Evolutionary conservation across 2,888 invertebrate genomes (phyloP).

Genomic region (Drosophila fungiperda): DNA sequence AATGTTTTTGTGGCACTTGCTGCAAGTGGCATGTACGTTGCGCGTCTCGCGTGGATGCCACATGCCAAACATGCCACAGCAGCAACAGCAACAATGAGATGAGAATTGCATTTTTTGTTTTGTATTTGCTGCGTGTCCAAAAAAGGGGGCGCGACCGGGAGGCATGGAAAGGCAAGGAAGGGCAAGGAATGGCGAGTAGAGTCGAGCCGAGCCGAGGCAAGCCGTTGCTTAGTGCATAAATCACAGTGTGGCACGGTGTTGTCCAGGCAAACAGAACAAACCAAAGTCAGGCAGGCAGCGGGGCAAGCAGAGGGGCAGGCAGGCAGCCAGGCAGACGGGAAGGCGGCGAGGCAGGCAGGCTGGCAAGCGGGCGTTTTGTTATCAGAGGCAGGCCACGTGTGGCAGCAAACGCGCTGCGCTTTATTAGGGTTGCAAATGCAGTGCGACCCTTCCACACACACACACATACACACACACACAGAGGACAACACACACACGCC

Average conservation of each 20-base stretch:
- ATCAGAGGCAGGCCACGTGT: conserved; percentile 71
- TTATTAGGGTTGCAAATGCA: conserved; percentile 77
- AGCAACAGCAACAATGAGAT: conserved; percentile 38
- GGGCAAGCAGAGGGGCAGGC: conserved; percentile 6
- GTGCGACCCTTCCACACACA: conserved; percentile 50
- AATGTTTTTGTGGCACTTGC: conserved; percentile 61
- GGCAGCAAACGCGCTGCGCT: conserved; percentile 47
- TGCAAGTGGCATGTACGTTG: conserved; percentile 55
- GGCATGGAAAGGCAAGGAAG: conserved; percentile 6
- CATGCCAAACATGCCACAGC: conserved; percentile 63
- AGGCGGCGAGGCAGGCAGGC: conserved; percentile 5
- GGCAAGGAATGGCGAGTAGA: conserved; percentile 9
- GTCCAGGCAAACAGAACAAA: conserved; percentile 38
- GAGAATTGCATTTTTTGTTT: conserved; percentile 37
- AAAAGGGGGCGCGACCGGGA: conserved; percentile 17
- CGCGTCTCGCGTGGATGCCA: conserved; percentile 61
- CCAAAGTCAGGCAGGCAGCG: conserved; percentile 13
- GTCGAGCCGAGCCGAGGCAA: conserved; percentile 8
- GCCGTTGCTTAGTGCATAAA: conserved; percentile 73
- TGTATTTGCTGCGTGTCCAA: conserved; percentile 7
- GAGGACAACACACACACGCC: background rate
- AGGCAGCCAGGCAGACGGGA: conserved; percentile 4
- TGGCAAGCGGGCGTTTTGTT: conserved; percentile 37
- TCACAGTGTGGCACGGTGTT: conserved; percentile 49
- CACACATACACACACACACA: conserved; percentile 30